Evolutionary conservation across 1,140 invertebrate species (phyloP).

Genomic region (Polyergus mexicanus): DNA sequence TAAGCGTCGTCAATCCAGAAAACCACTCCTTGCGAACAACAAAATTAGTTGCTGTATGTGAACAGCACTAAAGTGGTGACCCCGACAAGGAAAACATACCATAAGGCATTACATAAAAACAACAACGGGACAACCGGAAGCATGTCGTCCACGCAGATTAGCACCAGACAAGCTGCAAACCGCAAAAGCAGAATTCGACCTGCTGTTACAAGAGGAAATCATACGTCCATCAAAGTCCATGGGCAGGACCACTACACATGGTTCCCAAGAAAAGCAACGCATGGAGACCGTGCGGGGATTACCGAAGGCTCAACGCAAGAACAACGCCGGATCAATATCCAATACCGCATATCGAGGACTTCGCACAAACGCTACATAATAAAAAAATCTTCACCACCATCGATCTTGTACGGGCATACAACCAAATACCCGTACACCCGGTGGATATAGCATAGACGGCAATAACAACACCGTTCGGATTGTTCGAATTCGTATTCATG

Average conservation of each 20-base stretch:
- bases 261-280: not conserved
- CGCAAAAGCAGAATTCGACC: not conserved
- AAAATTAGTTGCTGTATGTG: too few species aligned
- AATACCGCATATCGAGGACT: constrained; percentile 69
- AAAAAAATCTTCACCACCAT: constrained; percentile 80
- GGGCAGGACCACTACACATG: not conserved
- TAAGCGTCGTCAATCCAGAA: too few species aligned
- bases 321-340: constrained; percentile 63
- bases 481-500: constrained; percentile 74
- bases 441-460: constrained; percentile 65
- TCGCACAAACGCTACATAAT: constrained; percentile 75
- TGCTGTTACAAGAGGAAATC: not conserved
- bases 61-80: too few species aligned
- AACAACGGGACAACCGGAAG: too few species aligned
- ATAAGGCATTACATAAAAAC: too few species aligned
- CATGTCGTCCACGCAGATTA: not conserved
- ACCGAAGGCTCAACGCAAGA: not conserved
- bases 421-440: too few species aligned
- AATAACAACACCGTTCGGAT: constrained; percentile 75
- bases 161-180: not conserved
- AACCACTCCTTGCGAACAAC: too few species aligned
- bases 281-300: not conserved
- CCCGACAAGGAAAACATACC: too few species aligned
- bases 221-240: not conserved
- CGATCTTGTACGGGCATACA: constrained; percentile 84